Evolutionary conservation across 2,888 invertebrate genomes (phyloP).

Genomic region (Euplagia quadripunctaria): DNA sequence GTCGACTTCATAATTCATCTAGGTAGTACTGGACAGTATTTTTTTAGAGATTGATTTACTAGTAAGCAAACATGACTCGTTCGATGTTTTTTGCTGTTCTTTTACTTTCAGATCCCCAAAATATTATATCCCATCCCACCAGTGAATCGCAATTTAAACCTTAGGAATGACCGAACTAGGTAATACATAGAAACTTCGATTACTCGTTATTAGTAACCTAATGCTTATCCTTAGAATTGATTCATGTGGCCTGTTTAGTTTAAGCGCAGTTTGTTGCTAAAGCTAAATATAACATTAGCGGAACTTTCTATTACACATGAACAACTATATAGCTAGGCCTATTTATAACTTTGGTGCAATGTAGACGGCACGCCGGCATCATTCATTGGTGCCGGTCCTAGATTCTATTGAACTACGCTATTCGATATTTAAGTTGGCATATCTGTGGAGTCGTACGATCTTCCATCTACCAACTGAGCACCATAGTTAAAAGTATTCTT

Average conservation of each 20-base stretch:
- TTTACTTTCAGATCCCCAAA: background rate
- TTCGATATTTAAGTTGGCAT: background rate
- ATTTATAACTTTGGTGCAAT: constrained; percentile 17
- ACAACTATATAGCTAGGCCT: constrained; percentile 12
- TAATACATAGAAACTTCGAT: background rate
- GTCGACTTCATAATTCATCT: too few relatives aligned
- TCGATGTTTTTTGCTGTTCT: background rate
- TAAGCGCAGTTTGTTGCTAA: constrained; percentile 13
- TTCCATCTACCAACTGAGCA: background rate
- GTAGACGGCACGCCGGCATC: constrained; percentile 39
- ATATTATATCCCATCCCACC: background rate
- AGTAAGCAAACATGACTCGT: background rate
- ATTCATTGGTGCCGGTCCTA: constrained; percentile 20
- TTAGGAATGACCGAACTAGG: background rate
- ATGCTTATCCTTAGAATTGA: constrained; percentile 6
- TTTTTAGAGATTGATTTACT: too few relatives aligned
- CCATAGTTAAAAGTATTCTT: too few relatives aligned
- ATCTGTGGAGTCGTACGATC: background rate
- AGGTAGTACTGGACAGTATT: too few relatives aligned
- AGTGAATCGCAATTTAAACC: background rate
- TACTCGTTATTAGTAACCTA: constrained; percentile 4
- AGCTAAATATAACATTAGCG: constrained; percentile 42
- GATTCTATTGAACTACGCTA: background rate
- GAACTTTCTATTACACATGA: constrained; percentile 40
- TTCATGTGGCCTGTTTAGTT: constrained; percentile 15